Evolutionary conservation across 2,888 invertebrate genomes (phyloP), one percentile per base, ranked within the genome.

Genomic region (Coelinius sp.): DNA sequence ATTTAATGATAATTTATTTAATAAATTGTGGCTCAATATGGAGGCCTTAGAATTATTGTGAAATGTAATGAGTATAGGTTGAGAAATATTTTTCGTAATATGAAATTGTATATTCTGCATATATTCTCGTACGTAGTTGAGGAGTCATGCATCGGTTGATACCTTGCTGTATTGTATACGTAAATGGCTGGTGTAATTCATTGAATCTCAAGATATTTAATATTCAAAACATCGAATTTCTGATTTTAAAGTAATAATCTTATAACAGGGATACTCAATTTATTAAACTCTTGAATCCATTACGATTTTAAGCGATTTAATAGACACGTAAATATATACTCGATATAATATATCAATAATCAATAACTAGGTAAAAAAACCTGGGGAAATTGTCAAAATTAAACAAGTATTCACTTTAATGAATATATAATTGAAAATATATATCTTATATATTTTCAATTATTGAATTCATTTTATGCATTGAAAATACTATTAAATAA

Each of bases 1-100:
- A 14, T 62, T 62, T 69, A 62, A 35, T n/a, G 7, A 20, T 59
- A 69, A 64, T 70, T 70, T 70, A 70, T 70, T 70, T 38, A 31
- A 46, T 63, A 63, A 31, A 66, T 20, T 31, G 6, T 17, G 31
- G 56, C 56, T 56, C 56, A 27, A 56, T 56, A n/a, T 27, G 1
- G 20, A 59, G 31, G 35, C 20, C 59, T 59, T 59, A 14, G 31
- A 17, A 35, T 17, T 12, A 17, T 31, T 31, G 14, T 7, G 14
- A 31, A 14, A 17, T 27, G 10, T 53, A 44, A 44, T 12, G 5
- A 65, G 17, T 46, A 49, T 10, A 44, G n/a, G n/a, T 44, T 46
- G 7, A 44, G 14, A 7, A 24, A 20, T 38, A 20, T 56, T 56
- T 53, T 38, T 67, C 38, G 38, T 67, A 52, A 56, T n/a, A 67